Percentiles rank a stretch among this genome's conserved stretches.
These are phyloP conservation scores for Nannospalax galili DNA, from an alignment of 2,113 vertebrate genomes.

Conservation along the genomic window DNA sequence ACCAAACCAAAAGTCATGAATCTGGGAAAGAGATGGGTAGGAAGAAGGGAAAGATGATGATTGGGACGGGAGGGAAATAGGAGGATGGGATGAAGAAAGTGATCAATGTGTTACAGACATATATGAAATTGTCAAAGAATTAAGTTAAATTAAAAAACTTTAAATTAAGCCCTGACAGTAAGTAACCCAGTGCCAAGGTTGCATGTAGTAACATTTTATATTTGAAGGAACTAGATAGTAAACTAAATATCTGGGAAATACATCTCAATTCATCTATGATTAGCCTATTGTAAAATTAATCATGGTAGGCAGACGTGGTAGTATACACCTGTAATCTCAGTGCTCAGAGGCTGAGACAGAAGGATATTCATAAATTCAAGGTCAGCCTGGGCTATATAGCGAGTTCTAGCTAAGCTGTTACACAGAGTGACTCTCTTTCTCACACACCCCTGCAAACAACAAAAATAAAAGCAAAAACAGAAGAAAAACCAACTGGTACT, in stretches of 20 bases:
- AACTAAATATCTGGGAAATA: background rate
- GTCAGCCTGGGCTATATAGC: background rate
- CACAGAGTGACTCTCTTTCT: too few relatives aligned
- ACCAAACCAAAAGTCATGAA: background rate
- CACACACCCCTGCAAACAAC: too few relatives aligned
- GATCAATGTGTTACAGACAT: background rate
- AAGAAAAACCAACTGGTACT: too few relatives aligned
- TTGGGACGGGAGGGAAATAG: background rate
- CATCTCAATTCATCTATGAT: background rate
- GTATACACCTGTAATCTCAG: background rate
- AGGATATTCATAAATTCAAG: background rate
- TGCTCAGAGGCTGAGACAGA: background rate
- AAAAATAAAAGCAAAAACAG: too few relatives aligned
- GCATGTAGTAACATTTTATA: background rate
- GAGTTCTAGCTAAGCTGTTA: background rate
- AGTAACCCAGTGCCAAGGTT: background rate
- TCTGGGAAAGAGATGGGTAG: background rate
- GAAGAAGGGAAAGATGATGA: background rate
- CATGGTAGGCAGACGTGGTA: background rate
- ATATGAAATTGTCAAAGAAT: background rate
- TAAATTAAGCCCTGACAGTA: background rate
- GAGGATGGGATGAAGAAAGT: too few relatives aligned
- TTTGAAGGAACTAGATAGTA: background rate
- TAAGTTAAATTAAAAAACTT: background rate
- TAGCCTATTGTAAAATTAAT: slow-evolving; percentile 2